Evolutionary conservation across 2,888 invertebrate species (phyloP).

Genomic region (Metallyticus violacea): DNA sequence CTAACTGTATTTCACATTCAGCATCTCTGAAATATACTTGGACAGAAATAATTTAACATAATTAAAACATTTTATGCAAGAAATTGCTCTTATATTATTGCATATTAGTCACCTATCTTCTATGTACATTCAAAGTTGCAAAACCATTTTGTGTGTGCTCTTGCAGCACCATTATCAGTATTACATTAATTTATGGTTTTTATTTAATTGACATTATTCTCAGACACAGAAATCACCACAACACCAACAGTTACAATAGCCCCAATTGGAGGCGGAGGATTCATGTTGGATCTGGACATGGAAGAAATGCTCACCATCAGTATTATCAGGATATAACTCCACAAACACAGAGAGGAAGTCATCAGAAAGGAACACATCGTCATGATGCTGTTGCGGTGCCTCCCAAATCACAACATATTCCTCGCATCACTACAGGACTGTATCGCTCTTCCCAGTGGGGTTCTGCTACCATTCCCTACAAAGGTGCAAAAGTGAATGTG

Average conservation of each 20-base stretch:
- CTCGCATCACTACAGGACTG: slow-evolving; percentile 17
- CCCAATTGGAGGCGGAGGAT: not conserved
- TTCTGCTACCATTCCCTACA: slow-evolving; percentile 27
- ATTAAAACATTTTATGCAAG: too few relatives aligned
- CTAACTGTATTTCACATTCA: too few relatives aligned
- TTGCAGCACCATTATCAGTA: too few relatives aligned
- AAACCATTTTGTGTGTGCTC: too few relatives aligned
- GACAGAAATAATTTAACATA: too few relatives aligned
- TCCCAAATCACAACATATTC: not conserved
- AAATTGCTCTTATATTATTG: too few relatives aligned
- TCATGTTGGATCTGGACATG: not conserved
- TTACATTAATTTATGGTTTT: not conserved
- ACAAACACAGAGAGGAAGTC: not conserved
- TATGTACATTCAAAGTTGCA: too few relatives aligned
- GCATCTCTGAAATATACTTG: too few relatives aligned
- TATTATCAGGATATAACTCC: not conserved
- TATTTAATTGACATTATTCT: too few relatives aligned
- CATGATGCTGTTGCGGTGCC: not conserved
- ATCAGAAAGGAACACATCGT: not conserved
- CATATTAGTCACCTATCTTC: too few relatives aligned
- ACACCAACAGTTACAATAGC: not conserved
- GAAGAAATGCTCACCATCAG: not conserved
- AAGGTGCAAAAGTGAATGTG: slow-evolving; percentile 28
- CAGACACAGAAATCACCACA: not conserved
- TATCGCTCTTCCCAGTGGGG: slow-evolving; percentile 28